Evolutionary conservation across 2,797 vertebrate genomes (phyloP), one percentile per base, ranked within the genome.

Genomic region (Anisognathus igniventris): DNA sequence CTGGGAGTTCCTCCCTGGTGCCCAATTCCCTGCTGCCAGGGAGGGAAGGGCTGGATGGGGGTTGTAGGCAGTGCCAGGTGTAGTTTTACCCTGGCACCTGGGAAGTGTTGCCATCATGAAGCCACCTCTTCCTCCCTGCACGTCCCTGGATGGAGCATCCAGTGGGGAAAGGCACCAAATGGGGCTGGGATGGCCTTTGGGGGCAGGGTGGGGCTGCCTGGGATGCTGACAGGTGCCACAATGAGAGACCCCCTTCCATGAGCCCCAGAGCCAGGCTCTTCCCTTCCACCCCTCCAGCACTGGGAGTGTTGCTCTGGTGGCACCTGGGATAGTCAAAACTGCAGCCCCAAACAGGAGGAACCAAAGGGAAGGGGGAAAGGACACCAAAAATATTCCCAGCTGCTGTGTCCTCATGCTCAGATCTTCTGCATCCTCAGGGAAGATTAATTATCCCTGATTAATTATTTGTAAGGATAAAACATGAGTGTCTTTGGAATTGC

Each of bases 91-190:
- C 25, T 5, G 20, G 40, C 8, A 9, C 2, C 2, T 2, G 31
- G 35, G 28, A n/a, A n/a, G 20, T 11, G 42, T 19, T 31, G 33
- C 16, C 16, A 31, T 21, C 2, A 2, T 0, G 3, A 33, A 76
- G 21, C 9, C 30, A 9, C 22, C 20, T 71, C 23, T 61, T 15
- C 40, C 22, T 54, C 37, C 27, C 42, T 64, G 42, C 21, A 5
- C 4, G 1, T 8, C 62, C 42, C 40, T 21, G 25, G 27, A 7
- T 14, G 54, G 39, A 47, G 10, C 2, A n/a, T 1, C 9, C 3
- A 5, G 5, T 0, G 2, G 54, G 50, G 14, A 42, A 33, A 28
- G 23, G n/a, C 1, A 0, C 12, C 10, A 22, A 2, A 13, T 0
- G 3, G 57, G 23, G 44, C 7, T 50, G 50, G 78, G 71, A 25